Base-by-base conservation (phyloP, 2,113 vertebrate genomes). In the Nannobrachium achirus region DNA sequence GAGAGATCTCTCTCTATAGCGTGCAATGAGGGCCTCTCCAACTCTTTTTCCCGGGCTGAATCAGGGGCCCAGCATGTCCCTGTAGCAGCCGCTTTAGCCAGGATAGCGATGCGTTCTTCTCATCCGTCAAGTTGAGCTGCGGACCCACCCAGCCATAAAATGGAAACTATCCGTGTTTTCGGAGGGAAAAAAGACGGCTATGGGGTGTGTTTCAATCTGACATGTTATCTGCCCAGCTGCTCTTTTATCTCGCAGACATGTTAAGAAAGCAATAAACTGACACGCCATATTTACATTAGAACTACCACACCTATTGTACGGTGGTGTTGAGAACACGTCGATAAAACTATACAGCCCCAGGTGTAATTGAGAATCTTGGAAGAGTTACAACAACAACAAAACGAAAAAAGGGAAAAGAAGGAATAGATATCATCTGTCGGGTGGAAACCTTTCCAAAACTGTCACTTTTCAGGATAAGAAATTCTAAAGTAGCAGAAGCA, bases 131-230 rank as follows among this genome's bases (percentile, higher is more conserved):
- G 25, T 33, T 33, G 25, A 33, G 25, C 25, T 4, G 46, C 10
- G 0, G 48, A 74, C 69, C 55, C 64, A 63, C 67, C 55, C 69
- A 55, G 52, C 46, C 63, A 41, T 69, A 57, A 79, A 56, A 75
- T 44, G 66, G 63, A 76, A 79, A 79, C 44, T 56, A 78, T 67
- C 55, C 10, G 44, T 69, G 66, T 39, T 83, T 75, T 72, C 41
- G 64, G 25, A 59, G n/a, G 59, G 42, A 73, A 79, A 73, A 79
- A 72, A 64, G 2, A 55, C 45, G 33, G n/a, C 18, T 33, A n/a
- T n/a, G n/a, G 25, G 41, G 65, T 51, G 71, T 71, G 48, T 68
- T 66, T 65, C 15, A 69, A 8, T 6, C 15, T 0, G n/a, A 46
- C 56, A 52, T 56, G n/a, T 59, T n/a, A 51, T 40, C 20, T 53